Evolutionary conservation across 2,888 invertebrate species (phyloP).

Genomic region (Sinotaia quadrata): DNA sequence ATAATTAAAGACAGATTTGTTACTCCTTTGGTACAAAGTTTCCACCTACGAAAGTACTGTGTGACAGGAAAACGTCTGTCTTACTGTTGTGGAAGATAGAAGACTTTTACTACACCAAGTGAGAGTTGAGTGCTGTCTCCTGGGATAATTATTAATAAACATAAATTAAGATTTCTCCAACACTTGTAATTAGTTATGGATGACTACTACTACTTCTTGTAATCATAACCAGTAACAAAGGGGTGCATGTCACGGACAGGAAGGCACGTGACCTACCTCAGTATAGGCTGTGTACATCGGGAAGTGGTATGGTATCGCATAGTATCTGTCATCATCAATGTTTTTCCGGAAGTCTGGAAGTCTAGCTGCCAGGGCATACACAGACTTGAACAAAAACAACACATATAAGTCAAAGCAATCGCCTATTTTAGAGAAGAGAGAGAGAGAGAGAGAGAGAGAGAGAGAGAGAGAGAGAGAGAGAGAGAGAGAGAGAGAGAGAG

Average conservation of each 20-base stretch:
- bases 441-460: background rate
- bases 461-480: slow-evolving; percentile 14
- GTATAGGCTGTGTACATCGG: slow-evolving; percentile 29
- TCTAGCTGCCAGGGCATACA: slow-evolving; percentile 18
- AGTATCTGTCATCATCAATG: slow-evolving; percentile 19
- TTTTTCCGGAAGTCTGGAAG: slow-evolving; percentile 12
- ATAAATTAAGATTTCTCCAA: too few relatives aligned
- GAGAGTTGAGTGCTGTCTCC: too few relatives aligned
- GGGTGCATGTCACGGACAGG: background rate
- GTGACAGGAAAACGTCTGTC: too few relatives aligned
- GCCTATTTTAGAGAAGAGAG: background rate
- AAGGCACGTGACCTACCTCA: slow-evolving; percentile 8
- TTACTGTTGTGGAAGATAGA: too few relatives aligned
- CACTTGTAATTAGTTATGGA: too few relatives aligned
- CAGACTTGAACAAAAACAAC: background rate
- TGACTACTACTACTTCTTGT: too few relatives aligned
- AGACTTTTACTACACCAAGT: too few relatives aligned
- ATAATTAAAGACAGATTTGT: too few relatives aligned
- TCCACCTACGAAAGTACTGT: too few relatives aligned
- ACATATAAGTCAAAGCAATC: background rate
- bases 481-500: background rate
- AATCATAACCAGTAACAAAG: too few relatives aligned
- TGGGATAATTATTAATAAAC: too few relatives aligned
- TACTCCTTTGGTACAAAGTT: too few relatives aligned
- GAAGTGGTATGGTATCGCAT: slow-evolving; percentile 18